Conservation (phyloP, 2,113 vertebrate genomes). For the Beaufortia kweichowensis region DNA sequence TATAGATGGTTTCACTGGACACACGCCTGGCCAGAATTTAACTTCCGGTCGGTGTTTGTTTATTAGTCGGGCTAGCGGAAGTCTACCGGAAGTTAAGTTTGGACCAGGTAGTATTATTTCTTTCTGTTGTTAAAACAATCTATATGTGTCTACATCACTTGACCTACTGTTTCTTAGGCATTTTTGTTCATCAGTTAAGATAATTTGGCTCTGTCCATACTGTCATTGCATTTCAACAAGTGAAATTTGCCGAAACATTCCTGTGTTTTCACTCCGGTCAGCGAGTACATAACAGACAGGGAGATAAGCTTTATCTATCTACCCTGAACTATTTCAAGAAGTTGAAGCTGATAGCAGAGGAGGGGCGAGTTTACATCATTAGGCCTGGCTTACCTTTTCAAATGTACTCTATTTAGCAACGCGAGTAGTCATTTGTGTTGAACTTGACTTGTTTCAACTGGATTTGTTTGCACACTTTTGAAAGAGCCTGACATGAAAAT, state of each 20-base stretch:
- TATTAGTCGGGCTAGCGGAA: too few species aligned
- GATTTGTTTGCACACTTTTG: slow-evolving; percentile 36
- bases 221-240: slow-evolving; percentile 17
- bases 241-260: slow-evolving; percentile 36
- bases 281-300: slow-evolving; percentile 34
- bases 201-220: not conserved
- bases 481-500: slow-evolving; percentile 23
- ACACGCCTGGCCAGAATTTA: too few species aligned
- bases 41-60: too few species aligned
- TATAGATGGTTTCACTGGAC: too few species aligned
- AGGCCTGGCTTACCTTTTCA: slow-evolving; percentile 41
- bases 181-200: not conserved
- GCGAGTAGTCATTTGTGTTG: slow-evolving; percentile 38
- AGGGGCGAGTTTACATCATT: slow-evolving; percentile 20
- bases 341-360: slow-evolving; percentile 39
- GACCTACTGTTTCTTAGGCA: not conserved
- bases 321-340: slow-evolving; percentile 49
- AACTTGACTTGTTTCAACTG: slow-evolving; percentile 36
- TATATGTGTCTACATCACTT: not conserved
- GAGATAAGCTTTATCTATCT: slow-evolving; percentile 50
- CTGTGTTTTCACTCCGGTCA: slow-evolving; percentile 23
- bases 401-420: slow-evolving; percentile 12
- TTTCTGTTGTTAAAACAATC: too few species aligned
- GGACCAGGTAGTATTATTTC: too few species aligned
- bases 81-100: too few species aligned